A percentile compares a stretch with the other conserved stretches of the same genome.
These are phyloP conservation scores for Tetragonula carbonaria DNA, from an alignment of 2,888 invertebrate species.

Conservation along the genomic window DNA sequence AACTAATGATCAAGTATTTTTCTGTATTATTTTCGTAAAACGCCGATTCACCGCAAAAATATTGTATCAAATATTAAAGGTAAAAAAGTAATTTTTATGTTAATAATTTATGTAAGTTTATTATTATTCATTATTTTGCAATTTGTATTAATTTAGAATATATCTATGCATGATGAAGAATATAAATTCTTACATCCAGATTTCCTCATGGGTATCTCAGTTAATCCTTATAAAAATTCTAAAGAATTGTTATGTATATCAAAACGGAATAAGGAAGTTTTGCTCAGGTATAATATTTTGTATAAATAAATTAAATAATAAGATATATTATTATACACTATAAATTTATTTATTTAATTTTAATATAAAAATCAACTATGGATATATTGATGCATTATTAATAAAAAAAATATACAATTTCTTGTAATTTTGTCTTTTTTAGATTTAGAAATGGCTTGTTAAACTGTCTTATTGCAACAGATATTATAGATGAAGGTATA, in stretches of 20 bases:
- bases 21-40: conserved; percentile 90
- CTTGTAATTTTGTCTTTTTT: conserved; percentile 14
- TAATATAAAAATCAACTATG: neutral
- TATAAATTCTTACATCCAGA: conserved; percentile 88
- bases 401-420: neutral
- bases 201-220: conserved; percentile 89
- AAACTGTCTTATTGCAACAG: conserved; percentile 90
- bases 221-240: conserved; percentile 86
- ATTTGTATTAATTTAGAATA: conserved; percentile 68
- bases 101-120: conserved; percentile 12
- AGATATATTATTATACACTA: neutral
- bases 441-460: conserved; percentile 86
- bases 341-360: neutral
- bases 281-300: conserved; percentile 82
- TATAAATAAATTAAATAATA: neutral
- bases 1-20: conserved; percentile 84
- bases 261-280: conserved; percentile 85
- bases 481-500: conserved; percentile 95
- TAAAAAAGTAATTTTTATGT: conserved; percentile 60
- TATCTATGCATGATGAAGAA: conserved; percentile 81
- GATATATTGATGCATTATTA: neutral
- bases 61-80: conserved; percentile 88
- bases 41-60: conserved; percentile 91
- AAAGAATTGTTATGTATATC: conserved; percentile 85
- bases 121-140: neutral